Percentiles rank a stretch among this genome's conserved stretches.
phyloP scores from a whole-genome alignment of 2,113 vertebrate genomes.

The Aphelocoma coerulescens region DNA sequence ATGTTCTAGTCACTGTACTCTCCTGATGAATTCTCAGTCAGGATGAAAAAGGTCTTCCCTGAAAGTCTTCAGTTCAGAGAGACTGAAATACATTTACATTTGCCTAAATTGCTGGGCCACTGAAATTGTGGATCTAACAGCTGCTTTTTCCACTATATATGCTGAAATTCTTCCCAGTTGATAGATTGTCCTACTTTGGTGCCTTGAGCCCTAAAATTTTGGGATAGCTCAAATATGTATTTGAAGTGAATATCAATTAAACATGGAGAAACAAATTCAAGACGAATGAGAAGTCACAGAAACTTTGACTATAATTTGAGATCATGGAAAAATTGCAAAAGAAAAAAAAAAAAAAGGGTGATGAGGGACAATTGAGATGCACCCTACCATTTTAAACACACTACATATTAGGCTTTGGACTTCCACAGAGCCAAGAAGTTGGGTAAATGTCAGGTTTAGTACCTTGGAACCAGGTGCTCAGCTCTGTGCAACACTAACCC shows the following conservation, averaged over 20 bases:
- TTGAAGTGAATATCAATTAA: not conserved
- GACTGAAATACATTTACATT: not conserved
- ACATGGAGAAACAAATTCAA: not conserved
- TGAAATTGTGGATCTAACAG: not conserved
- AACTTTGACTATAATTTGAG: not conserved
- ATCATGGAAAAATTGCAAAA: not conserved
- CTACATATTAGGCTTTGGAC: not conserved
- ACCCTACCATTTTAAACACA: not conserved
- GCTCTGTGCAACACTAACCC: not conserved
- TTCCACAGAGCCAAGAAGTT: not conserved
- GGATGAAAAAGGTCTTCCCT: not conserved
- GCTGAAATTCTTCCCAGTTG: not conserved
- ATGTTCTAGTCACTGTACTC: not conserved
- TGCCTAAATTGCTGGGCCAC: not conserved
- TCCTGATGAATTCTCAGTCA: not conserved
- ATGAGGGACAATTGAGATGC: not conserved
- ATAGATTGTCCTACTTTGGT: not conserved
- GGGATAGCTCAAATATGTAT: not conserved
- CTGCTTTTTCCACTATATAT: not conserved
- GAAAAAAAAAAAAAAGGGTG: not conserved
- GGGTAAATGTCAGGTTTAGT: not conserved
- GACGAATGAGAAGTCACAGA: not conserved
- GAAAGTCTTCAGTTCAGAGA: not conserved
- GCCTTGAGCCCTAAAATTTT: not conserved
- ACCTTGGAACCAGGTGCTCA: not conserved